phyloP scores from a whole-genome alignment of 2,113 vertebrate species.

The Athene cunicularia region DNA sequence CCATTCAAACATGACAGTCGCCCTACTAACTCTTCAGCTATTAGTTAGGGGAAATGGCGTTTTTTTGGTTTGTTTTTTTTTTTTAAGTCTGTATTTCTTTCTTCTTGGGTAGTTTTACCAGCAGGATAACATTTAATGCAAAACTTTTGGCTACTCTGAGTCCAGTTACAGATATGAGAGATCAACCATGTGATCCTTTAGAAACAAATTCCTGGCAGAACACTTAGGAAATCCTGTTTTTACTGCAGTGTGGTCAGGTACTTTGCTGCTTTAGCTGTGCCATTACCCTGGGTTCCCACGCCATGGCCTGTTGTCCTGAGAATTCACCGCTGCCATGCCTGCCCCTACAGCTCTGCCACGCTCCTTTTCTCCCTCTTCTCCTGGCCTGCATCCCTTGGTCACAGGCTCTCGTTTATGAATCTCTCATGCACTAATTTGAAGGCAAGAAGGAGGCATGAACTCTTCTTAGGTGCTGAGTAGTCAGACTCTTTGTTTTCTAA shows the following conservation, averaged over 20 bases:
- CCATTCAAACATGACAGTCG: neutral
- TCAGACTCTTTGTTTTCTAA: neutral
- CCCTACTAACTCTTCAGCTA: neutral
- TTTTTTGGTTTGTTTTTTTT: too few species aligned
- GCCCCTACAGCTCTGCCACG: fast-evolving
- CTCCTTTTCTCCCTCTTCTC: neutral
- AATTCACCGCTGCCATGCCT: fast-evolving
- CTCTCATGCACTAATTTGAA: neutral
- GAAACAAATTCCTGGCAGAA: neutral
- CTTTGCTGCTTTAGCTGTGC: neutral
- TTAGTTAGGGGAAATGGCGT: too few species aligned
- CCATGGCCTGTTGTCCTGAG: neutral
- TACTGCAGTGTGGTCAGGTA: neutral
- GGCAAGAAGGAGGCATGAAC: neutral
- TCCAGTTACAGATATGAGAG: neutral
- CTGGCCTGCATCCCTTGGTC: neutral
- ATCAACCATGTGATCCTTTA: neutral
- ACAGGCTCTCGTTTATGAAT: neutral
- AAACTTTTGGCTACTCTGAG: neutral
- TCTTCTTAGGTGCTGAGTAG: neutral
- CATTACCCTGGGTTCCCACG: neutral
- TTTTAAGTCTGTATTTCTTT: neutral
- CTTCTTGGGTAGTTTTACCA: neutral
- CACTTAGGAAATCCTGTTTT: fast-evolving
- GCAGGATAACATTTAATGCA: neutral